Base-by-base conservation (phyloP, 2,797 vertebrate species). In the Pangasius djambal region DNA sequence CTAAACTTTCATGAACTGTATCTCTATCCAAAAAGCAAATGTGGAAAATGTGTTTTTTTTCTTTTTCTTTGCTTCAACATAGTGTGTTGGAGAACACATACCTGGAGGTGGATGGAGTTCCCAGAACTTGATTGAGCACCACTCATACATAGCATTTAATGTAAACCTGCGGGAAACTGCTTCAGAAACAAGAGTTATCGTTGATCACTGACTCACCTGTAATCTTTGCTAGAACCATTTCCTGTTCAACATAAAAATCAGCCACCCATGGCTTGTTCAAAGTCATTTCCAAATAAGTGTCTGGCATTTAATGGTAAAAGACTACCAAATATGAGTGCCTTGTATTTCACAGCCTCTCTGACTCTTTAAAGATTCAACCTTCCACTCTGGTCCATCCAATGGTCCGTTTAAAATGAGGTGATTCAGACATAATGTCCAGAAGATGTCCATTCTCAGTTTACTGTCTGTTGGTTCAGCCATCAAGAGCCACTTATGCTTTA, bases 261-360 rank as follows among this genome's bases (percentile, higher is more conserved):
- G 20, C 79, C 55, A 61, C 34, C 34, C 87, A 85, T 74, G 74
- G 52, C 74, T 37, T 67, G 86, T 88, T 90, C 86, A 69, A 84
- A 90, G 89, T 67, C 67, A 90, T 89, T 90, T 86, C 75, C 85
- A 74, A 90, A 81, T 87, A 87, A 85, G 77, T 86, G 84, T 86
- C 44, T 86, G 59, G 84, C 86, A 88, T 37, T 50, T 69, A 63
- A 88, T 63, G 74, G 81, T 84, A 69, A 85, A 90, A 34, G 28
- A 87, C 40, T 88, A 55, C 44, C 63, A 61, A 31, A 87, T 85
- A 88, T 75, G 18, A 77, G 74, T n/a, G 31, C 79, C 81, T 87
- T 87, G 63, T 84, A 75, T 87, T 50, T 83, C 52, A 84, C 61
- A 87, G 72, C 55, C 87, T 75, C 61, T 52, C 48, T 57, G 44